Percentiles rank a stretch among this genome's conserved stretches.
phyloP scores from a whole-genome alignment of 23 tunicate species.

The Halocynthia roretzi region DNA sequence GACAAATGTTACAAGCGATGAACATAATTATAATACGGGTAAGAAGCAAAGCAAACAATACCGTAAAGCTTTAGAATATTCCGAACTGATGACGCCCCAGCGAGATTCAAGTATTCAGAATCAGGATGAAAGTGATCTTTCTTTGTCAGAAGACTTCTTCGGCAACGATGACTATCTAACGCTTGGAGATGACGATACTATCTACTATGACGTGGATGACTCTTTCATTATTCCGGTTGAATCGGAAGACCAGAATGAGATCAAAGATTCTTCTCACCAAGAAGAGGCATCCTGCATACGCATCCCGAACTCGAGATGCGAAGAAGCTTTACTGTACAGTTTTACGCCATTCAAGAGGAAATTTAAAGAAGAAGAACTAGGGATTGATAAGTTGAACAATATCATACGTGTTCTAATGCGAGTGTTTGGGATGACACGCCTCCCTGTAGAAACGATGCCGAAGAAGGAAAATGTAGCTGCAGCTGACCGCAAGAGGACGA shows the following conservation, averaged over 20 bases:
- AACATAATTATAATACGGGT: no score
- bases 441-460: no score
- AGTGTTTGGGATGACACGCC: background rate
- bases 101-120: no score
- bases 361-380: background rate
- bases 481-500: no score
- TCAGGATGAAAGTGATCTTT: no score
- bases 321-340: background rate
- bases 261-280: background rate
- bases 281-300: conserved; percentile 4
- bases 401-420: background rate
- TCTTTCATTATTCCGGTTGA: background rate
- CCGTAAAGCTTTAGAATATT: no score
- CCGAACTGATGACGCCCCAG: no score
- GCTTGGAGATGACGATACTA: background rate
- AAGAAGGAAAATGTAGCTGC: no score
- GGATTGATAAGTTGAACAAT: background rate
- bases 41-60: no score
- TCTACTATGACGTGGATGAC: background rate
- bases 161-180: background rate
- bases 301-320: background rate
- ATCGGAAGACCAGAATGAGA: background rate
- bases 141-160: no score
- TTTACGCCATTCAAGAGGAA: background rate
- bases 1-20: no score